Evolutionary conservation across 2,797 vertebrate species (phyloP).

Genomic region (Borostomias antarcticus): DNA sequence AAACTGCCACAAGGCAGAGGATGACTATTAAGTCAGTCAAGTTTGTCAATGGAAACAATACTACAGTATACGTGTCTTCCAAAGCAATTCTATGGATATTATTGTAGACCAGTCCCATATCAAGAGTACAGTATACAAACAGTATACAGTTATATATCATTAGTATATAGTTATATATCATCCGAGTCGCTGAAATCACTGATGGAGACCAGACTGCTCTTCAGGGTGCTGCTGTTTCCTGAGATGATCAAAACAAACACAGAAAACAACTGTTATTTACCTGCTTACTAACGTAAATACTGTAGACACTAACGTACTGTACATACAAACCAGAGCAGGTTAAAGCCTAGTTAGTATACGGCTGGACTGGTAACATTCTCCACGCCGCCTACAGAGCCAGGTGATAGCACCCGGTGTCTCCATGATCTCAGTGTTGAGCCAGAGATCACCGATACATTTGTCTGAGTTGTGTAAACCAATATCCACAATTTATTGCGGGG

Average conservation of each 20-base stretch:
- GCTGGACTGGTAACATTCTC: too few species aligned
- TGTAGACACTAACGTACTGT: too few species aligned
- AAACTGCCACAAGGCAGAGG: slow-evolving; percentile 2
- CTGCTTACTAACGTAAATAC: too few species aligned
- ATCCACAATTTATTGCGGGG: too few species aligned
- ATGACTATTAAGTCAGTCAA: slow-evolving; percentile 42
- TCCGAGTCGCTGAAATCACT: slow-evolving; percentile 90
- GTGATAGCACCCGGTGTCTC: too few species aligned
- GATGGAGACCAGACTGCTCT: slow-evolving; percentile 86
- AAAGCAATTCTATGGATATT: not conserved
- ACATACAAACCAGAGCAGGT: too few species aligned
- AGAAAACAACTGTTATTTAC: not conserved
- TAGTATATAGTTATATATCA: slow-evolving; percentile 61
- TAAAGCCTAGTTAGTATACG: too few species aligned
- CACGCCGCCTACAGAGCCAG: too few species aligned
- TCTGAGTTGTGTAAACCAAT: too few species aligned
- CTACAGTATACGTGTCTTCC: not conserved
- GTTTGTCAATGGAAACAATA: slow-evolving; percentile 16
- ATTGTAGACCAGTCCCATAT: not conserved
- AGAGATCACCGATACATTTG: too few species aligned
- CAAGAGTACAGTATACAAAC: too few species aligned
- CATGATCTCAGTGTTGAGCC: too few species aligned
- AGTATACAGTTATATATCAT: not conserved
- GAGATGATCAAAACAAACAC: not conserved
- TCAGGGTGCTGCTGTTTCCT: slow-evolving; percentile 87